These are phyloP conservation scores for Hydractinia echinata DNA, from an alignment of 30 jellyfish, hydroid and myxozoan species.

Conservation along the genomic window DNA sequence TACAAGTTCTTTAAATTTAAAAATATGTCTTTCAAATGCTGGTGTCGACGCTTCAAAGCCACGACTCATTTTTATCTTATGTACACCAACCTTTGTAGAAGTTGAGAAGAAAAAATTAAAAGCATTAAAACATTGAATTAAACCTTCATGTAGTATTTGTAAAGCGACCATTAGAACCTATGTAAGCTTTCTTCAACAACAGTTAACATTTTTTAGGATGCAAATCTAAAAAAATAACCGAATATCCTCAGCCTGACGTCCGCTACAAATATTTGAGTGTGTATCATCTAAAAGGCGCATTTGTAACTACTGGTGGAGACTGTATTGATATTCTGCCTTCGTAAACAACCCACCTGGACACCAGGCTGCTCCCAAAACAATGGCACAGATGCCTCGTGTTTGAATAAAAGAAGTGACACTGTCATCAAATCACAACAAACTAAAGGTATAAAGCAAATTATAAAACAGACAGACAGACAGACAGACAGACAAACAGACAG, in stretches of 20 bases:
- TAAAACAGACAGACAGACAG: too few relatives aligned
- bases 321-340: neutral
- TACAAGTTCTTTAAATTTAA: slow-evolving; percentile 60
- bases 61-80: slow-evolving; percentile 68
- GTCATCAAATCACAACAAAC: slow-evolving; percentile 57
- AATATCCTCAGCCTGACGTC: too few relatives aligned
- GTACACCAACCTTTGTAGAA: slow-evolving; percentile 84
- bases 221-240: too few relatives aligned
- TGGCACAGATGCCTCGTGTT: slow-evolving; percentile 98
- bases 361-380: slow-evolving; percentile 99
- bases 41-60: slow-evolving; percentile 94
- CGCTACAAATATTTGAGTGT: too few relatives aligned
- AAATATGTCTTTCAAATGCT: slow-evolving; percentile 87
- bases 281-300: too few relatives aligned
- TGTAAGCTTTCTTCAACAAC: too few relatives aligned
- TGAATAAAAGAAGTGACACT: slow-evolving; percentile 69
- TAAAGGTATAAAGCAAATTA: slow-evolving; percentile 14
- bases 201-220: too few relatives aligned
- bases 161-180: too few relatives aligned
- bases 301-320: too few relatives aligned
- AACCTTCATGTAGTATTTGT: neutral
- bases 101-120: neutral
- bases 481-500: too few relatives aligned
- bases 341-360: slow-evolving; percentile 65
- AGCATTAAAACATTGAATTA: neutral